Percentiles rank a stretch among this genome's conserved stretches.
Conservation (phyloP, 2,888 invertebrate species). For the Drosophila engyochracea region DNA sequence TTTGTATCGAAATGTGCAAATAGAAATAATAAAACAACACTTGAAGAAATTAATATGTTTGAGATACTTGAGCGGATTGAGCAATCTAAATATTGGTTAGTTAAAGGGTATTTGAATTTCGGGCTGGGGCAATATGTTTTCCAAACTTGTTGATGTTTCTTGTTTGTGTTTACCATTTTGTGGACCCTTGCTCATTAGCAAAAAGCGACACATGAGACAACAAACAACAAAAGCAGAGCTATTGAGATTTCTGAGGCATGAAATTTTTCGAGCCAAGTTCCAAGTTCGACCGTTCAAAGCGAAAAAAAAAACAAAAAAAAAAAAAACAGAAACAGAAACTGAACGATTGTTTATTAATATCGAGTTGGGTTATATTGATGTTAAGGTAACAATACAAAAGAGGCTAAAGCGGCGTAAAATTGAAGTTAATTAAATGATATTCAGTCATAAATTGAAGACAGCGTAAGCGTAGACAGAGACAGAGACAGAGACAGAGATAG, state of each 20-base stretch:
- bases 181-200: conserved; percentile 59
- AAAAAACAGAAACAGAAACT: conserved; percentile 1
- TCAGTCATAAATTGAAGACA: conserved; percentile 45
- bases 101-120: conserved; percentile 43
- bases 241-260: conserved; percentile 41
- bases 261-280: conserved; percentile 35
- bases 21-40: not conserved
- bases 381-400: conserved; percentile 65
- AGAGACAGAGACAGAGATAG: not conserved
- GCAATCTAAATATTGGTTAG: conserved; percentile 42
- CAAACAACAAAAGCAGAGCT: conserved; percentile 31
- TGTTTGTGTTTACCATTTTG: conserved; percentile 42
- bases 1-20: not conserved
- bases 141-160: conserved; percentile 50
- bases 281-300: conserved; percentile 23
- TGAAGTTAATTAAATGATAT: conserved; percentile 72
- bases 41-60: not conserved
- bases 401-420: conserved; percentile 64
- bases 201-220: conserved; percentile 61
- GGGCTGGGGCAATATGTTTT: conserved; percentile 11
- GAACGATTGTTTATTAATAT: conserved; percentile 43
- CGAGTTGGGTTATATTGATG: conserved; percentile 38
- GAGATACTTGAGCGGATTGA: conserved; percentile 5
- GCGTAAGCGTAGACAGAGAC: conserved; percentile 4
- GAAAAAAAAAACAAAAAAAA: not conserved